These are phyloP conservation scores for Platyrinchus mystaceus DNA, from an alignment of 2,797 vertebrate species.

Conservation along the genomic window DNA sequence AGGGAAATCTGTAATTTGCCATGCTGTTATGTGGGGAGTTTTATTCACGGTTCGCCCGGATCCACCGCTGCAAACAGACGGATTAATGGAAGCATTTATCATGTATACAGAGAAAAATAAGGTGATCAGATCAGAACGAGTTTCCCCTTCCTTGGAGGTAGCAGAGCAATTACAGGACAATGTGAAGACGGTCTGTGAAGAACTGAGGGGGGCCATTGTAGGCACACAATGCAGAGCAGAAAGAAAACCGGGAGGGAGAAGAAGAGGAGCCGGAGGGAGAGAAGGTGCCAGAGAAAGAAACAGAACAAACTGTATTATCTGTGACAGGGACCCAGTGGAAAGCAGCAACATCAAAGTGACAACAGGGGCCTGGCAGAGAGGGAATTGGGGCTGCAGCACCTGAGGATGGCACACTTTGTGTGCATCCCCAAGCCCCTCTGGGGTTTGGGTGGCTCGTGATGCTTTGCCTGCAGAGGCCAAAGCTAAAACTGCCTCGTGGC, in stretches of 20 bases:
- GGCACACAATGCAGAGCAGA: not conserved
- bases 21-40: not conserved
- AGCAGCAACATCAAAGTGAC: not conserved
- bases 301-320: not conserved
- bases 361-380: not conserved
- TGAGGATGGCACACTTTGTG: too few relatives aligned
- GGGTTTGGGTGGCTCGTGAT: not conserved
- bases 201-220: not conserved
- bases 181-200: not conserved
- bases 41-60: not conserved
- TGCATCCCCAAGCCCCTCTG: too few relatives aligned
- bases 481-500: not conserved
- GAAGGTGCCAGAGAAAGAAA: not conserved
- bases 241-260: not conserved
- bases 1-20: not conserved
- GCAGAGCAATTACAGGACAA: constrained; percentile 24
- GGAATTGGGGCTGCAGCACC: not conserved
- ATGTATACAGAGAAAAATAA: not conserved
- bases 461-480: not conserved
- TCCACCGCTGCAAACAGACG: not conserved
- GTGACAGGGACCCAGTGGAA: not conserved
- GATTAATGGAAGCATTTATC: not conserved
- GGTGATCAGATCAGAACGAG: not conserved
- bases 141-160: not conserved
- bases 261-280: not conserved